A percentile compares a stretch with the other conserved stretches of the same genome.
Conservation (phyloP, 2,888 invertebrate genomes). For the Harpagoxenus sublaevis region DNA sequence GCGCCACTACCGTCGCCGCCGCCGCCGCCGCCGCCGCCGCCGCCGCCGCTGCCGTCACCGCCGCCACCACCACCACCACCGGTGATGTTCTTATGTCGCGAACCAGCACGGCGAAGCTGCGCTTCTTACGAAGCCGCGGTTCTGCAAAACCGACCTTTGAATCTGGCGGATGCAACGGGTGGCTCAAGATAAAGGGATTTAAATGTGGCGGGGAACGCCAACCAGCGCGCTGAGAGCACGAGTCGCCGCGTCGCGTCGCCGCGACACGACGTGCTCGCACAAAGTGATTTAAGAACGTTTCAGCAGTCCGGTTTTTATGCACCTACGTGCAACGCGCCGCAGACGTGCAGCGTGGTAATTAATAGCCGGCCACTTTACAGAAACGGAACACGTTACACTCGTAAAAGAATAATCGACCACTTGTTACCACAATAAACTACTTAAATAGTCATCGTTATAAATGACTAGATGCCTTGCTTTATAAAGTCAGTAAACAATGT, state of each 20-base stretch:
- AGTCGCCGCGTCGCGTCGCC: constrained; percentile 22
- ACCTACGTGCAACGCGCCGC: constrained; percentile 41
- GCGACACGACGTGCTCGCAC: constrained; percentile 42
- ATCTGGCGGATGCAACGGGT: constrained; percentile 71
- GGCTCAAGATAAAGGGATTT: constrained; percentile 46
- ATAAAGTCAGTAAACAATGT: neutral
- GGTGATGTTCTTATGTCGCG: constrained; percentile 84
- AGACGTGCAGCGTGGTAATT: constrained; percentile 41
- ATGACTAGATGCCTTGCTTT: neutral
- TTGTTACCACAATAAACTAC: constrained; percentile 41
- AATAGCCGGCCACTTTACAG: constrained; percentile 40
- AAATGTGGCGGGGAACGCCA: constrained; percentile 39
- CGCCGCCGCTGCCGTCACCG: constrained; percentile 62
- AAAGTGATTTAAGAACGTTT: constrained; percentile 56
- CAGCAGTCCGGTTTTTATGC: constrained; percentile 41
- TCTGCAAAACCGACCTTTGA: constrained; percentile 71
- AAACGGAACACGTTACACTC: constrained; percentile 30
- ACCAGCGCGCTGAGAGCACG: constrained; percentile 5
- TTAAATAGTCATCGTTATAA: constrained; percentile 20
- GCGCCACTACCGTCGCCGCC: constrained; percentile 61
- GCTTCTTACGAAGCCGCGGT: constrained; percentile 75
- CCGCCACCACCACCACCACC: constrained; percentile 76
- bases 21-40: constrained; percentile 44
- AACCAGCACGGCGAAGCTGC: constrained; percentile 73
- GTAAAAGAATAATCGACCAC: constrained; percentile 51